Base-by-base conservation (phyloP, 2,888 invertebrate species). In the Timandra comae region DNA sequence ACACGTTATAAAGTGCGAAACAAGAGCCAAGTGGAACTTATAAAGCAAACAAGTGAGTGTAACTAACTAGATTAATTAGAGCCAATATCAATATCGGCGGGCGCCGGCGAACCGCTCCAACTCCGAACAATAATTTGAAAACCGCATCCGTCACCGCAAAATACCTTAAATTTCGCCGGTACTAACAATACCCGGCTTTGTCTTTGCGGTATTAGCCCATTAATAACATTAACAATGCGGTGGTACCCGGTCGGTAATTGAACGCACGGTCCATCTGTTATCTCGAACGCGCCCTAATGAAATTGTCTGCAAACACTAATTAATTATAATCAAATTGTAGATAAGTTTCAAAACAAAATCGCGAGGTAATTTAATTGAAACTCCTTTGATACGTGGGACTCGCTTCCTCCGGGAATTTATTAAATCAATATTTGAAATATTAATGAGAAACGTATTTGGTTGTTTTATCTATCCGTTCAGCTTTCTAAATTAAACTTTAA, bases 191-290 rank as follows among this genome's bases (percentile, higher is more conserved):
- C 49, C n/a, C 47, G 38, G 53, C 52, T 60, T 68, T 70, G 69
- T 70, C 68, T 70, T 61, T 61, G 63, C 52, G 62, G 66, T 61
- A 58, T 63, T 58, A 66, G 55, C 49, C 59, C 68, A 73, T 74
- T 75, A 74, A 76, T 71, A 76, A 70, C 63, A 68, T 62, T 63
- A 62, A 73, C 73, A 73, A 72, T 72, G 70, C 67, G 67, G 62
- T 56, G 49, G 42, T 59, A 62, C 53, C 47, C 41, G 53, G n/a
- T n/a, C 52, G 59, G 60, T 68, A 72, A 75, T 75, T 65, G 71
- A 68, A 67, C 65, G 53, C 56, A 27, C 38, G 46, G 56, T 54
- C 60, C 66, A 65, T 72, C 69, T 61, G 61, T 69, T 72, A 71
- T 72, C 69, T 64, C 57, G 55, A 49, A 36, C 52, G 44, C 49